Evolutionary conservation across 2,888 invertebrate species (phyloP).

Genomic region (Brenthis ino): DNA sequence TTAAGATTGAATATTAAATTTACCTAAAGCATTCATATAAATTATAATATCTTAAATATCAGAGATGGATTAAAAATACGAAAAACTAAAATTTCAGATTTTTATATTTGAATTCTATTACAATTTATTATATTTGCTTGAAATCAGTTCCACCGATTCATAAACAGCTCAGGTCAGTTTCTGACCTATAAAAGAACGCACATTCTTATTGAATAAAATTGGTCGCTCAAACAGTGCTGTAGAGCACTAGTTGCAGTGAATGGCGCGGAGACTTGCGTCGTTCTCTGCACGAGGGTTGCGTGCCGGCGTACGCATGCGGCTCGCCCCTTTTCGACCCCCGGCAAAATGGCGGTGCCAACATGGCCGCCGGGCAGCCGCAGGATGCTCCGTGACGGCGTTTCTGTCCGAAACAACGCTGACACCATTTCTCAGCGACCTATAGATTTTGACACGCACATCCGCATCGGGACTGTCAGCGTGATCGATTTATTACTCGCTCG

Average conservation of each 20-base stretch:
- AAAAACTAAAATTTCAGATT: background rate
- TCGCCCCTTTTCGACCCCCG: conserved; percentile 73
- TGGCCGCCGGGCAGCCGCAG: conserved; percentile 81
- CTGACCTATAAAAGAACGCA: conserved; percentile 77
- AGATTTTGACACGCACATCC: conserved; percentile 68
- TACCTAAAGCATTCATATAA: too few species aligned
- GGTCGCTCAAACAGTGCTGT: conserved; percentile 53
- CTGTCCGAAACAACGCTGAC: conserved; percentile 72
- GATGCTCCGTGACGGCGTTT: conserved; percentile 74
- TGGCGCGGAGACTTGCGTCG: conserved; percentile 62
- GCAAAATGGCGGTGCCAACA: conserved; percentile 82
- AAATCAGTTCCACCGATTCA: conserved; percentile 72
- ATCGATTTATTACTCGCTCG: conserved; percentile 65
- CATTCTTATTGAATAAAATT: conserved; percentile 53
- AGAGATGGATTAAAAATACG: too few species aligned
- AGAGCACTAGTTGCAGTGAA: conserved; percentile 56
- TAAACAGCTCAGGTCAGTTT: conserved; percentile 61
- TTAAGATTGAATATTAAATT: too few species aligned
- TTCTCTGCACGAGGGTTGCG: conserved; percentile 66
- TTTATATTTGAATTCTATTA: conserved; percentile 1
- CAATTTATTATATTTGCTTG: conserved; percentile 56
- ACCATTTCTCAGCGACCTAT: conserved; percentile 65
- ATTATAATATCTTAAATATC: too few species aligned
- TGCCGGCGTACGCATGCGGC: conserved; percentile 80
- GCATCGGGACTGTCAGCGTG: conserved; percentile 58